Conservation (phyloP, 2,113 vertebrate species). For the Vimba vimba region DNA sequence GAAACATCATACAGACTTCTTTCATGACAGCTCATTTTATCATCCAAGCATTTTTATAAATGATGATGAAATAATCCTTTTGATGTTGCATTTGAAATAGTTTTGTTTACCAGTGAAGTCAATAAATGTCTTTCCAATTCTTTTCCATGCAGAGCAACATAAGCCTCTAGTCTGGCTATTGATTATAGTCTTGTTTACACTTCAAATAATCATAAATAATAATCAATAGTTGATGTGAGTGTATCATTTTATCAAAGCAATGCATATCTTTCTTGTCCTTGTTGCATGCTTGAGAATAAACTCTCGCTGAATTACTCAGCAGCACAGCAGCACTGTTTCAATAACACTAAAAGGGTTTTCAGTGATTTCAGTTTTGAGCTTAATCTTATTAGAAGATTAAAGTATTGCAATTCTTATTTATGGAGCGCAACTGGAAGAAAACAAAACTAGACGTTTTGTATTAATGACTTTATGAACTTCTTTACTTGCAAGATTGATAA, state of each 20-base stretch:
- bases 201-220: too few species aligned
- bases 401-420: neutral
- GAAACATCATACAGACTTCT: neutral
- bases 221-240: too few species aligned
- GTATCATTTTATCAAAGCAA: too few species aligned
- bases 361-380: neutral
- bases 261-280: neutral
- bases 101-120: neutral
- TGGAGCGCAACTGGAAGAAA: too few species aligned
- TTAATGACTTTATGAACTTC: too few species aligned
- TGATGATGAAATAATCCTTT: neutral
- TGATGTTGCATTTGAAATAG: neutral
- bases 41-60: neutral
- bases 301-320: neutral
- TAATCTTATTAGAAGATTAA: neutral
- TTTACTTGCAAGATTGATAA: too few species aligned
- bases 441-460: too few species aligned
- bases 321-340: neutral
- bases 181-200: neutral
- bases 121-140: constrained; percentile 10
- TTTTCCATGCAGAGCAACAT: neutral
- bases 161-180: neutral
- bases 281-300: neutral
- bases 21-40: neutral
- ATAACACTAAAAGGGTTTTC: neutral